phyloP scores from a whole-genome alignment of 2,888 invertebrate genomes.

The Mactromeris polynyma region DNA sequence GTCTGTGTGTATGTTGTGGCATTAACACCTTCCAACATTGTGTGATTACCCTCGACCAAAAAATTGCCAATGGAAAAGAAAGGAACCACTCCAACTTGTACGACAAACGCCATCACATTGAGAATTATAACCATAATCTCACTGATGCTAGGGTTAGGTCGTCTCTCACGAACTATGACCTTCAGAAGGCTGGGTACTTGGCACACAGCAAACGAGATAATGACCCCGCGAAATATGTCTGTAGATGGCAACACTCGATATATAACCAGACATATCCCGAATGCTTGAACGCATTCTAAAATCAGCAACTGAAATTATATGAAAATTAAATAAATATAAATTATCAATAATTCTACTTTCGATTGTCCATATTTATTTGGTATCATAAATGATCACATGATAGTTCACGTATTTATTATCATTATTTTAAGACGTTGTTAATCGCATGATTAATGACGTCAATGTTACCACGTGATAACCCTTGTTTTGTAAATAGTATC shows the following conservation, averaged over 20 bases:
- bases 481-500: too few relatives aligned
- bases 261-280: constrained; percentile 85
- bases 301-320: constrained; percentile 75
- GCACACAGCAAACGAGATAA: constrained; percentile 84
- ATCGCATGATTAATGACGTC: too few relatives aligned
- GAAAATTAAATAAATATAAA: too few relatives aligned
- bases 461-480: too few relatives aligned
- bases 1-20: constrained; percentile 60
- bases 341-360: too few relatives aligned
- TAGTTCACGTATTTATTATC: too few relatives aligned
- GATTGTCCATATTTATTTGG: too few relatives aligned
- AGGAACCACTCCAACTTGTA: constrained; percentile 77
- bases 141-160: constrained; percentile 73
- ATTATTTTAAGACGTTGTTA: too few relatives aligned
- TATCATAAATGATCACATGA: too few relatives aligned
- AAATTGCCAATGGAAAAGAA: constrained; percentile 74
- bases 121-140: constrained; percentile 71
- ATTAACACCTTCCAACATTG: constrained; percentile 71
- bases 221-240: constrained; percentile 84
- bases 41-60: constrained; percentile 71
- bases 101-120: constrained; percentile 75
- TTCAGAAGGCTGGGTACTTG: constrained; percentile 85
- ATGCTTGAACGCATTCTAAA: constrained; percentile 77
- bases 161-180: constrained; percentile 79
- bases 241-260: constrained; percentile 85